Base-by-base conservation (phyloP, 1,140 invertebrate genomes). In the Drosophila yakuba region DNA sequence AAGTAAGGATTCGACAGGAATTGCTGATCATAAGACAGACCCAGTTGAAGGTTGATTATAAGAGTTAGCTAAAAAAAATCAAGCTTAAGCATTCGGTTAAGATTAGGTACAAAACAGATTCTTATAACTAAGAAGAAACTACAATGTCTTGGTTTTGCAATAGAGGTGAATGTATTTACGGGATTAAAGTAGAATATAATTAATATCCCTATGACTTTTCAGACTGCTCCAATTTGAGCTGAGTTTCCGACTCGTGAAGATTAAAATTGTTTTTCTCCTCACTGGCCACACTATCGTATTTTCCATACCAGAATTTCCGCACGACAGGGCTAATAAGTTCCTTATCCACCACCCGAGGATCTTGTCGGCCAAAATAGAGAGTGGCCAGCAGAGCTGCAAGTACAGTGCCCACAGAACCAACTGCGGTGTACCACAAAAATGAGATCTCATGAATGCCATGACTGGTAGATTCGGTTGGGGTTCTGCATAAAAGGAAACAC, bases 341-440 rank as follows among this genome's bases (percentile, higher is more conserved):
- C 47, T 61, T 78, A 25, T 85, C 76, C 8, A 90, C 78, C 14
- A 74, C 39, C 0, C 63, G 73, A 0, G 80, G 71, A 67, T 90
- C 81, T 51, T 90, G 75, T 2, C 62, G 74, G 1, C 86, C 81
- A 61, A 90, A 90, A 43, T 75, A 90, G 0, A 90, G 35, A 2
- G 79, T 83, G 14, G 85, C 81, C 48, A 90, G 10, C 4, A 86
- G 55, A 7, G 81, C 69, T 3, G 58, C 52, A 0, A 86, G 23
- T 11, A 90, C 32, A 3, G 85, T 90, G 14, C 74, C 74, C 57
- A 76, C 6, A 0, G 79, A 48, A 2, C 85, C 86, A 11, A 90
- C 58, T n/a, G 69, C 8, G 1, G 78, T 78, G 39, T 86, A 90
- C 95, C 95, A 63, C 94, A 95, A 2, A 95, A 93, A 90, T 3